Conservation (phyloP, 2,113 vertebrate genomes). For the Tursiops truncatus region DNA sequence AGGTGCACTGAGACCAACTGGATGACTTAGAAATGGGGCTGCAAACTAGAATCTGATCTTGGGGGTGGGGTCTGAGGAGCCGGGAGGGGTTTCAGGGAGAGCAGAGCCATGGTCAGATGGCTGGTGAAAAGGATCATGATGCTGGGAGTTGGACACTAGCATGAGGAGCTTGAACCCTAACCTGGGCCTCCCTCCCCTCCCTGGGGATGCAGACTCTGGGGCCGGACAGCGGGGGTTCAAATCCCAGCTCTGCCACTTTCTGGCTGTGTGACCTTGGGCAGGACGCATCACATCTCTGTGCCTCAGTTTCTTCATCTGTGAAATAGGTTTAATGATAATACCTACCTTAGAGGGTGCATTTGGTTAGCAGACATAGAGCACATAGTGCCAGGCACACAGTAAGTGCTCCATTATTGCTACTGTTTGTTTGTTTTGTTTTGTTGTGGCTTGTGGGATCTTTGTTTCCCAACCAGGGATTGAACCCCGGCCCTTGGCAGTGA, state of each 20-base stretch:
- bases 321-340: background rate
- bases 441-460: no score
- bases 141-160: background rate
- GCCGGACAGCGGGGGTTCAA: background rate
- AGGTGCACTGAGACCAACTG: background rate
- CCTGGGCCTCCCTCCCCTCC: background rate
- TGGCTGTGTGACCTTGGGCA: background rate
- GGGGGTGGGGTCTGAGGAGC: background rate
- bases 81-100: background rate
- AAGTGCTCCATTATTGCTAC: no score
- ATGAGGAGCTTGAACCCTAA: background rate
- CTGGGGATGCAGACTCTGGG: background rate
- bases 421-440: no score
- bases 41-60: background rate
- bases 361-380: fast-evolving
- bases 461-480: no score
- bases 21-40: background rate
- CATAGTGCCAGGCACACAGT: background rate
- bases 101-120: background rate
- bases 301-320: background rate
- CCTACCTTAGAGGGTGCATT: background rate
- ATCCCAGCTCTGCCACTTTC: background rate
- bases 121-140: no score
- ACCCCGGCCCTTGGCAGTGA: no score
- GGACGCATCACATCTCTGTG: background rate